Evolutionary conservation across 2,888 invertebrate species (phyloP).

Genomic region (Patella caerulea): DNA sequence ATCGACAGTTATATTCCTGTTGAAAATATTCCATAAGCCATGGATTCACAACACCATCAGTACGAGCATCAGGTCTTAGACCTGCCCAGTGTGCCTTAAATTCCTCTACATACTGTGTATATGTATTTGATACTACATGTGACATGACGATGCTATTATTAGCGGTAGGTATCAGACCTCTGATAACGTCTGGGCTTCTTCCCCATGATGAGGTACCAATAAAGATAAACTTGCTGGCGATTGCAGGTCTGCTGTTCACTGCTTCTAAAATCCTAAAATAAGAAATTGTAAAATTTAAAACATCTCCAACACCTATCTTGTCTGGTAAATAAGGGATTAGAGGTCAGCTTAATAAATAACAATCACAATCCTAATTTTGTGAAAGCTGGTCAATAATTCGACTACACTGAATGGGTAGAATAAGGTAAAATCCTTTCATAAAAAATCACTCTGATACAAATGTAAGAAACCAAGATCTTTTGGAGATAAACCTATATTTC

Average conservation of each 20-base stretch:
- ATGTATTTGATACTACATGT: not conserved
- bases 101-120: not conserved
- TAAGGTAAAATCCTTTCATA: too few species aligned
- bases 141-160: slow-evolving; percentile 30
- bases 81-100: slow-evolving; percentile 32
- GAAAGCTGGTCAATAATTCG: too few species aligned
- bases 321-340: too few species aligned
- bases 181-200: slow-evolving; percentile 29
- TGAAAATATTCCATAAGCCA: slow-evolving; percentile 47
- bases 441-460: too few species aligned
- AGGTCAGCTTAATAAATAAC: too few species aligned
- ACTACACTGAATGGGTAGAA: too few species aligned
- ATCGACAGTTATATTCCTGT: slow-evolving; percentile 44
- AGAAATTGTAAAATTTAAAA: not conserved
- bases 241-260: not conserved
- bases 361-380: too few species aligned
- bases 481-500: too few species aligned
- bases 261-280: not conserved
- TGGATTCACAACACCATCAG: slow-evolving; percentile 22
- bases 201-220: slow-evolving; percentile 58
- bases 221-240: slow-evolving; percentile 39
- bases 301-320: too few species aligned
- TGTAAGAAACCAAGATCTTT: too few species aligned
- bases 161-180: slow-evolving; percentile 16
- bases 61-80: slow-evolving; percentile 17